These are phyloP conservation scores for Drosophila orena DNA, from an alignment of 1,140 invertebrate species.

Conservation along the genomic window DNA sequence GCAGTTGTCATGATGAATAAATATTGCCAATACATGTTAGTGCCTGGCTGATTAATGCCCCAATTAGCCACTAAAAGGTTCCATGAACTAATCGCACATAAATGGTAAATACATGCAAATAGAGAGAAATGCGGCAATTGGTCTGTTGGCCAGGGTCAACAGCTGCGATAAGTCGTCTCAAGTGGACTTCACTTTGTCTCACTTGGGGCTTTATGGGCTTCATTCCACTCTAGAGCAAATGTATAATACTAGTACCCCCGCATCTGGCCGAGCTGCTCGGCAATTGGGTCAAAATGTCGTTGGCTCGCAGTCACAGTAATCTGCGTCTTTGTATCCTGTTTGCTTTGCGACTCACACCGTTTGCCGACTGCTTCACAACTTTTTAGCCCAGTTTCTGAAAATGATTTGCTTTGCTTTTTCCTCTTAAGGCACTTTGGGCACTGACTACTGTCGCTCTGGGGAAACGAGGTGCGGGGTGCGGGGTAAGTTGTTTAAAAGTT, in stretches of 20 bases:
- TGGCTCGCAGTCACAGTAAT: conserved; percentile 5
- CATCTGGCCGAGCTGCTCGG: conserved; percentile 3
- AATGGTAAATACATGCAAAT: not conserved
- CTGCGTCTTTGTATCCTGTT: conserved; percentile 9
- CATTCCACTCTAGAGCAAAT: not conserved
- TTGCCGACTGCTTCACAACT: conserved; percentile 10
- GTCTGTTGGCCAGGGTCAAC: not conserved
- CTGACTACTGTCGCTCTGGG: not conserved
- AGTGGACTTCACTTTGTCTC: conserved; percentile 5
- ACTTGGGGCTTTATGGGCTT: not conserved
- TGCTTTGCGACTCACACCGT: conserved; percentile 9
- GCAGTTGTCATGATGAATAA: conserved; percentile 3
- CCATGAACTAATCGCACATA: not conserved
- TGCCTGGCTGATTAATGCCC: not conserved
- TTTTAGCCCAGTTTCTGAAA: conserved; percentile 7
- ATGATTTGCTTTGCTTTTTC: not conserved
- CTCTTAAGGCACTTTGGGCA: not conserved
- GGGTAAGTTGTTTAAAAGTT: no score
- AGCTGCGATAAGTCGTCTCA: conserved; percentile 2
- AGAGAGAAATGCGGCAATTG: not conserved
- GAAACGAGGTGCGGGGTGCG: no score
- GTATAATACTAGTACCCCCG: no score
- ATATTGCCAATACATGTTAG: conserved; percentile 6
- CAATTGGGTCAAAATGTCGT: conserved; percentile 14
- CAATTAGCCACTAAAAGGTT: not conserved